phyloP scores from a whole-genome alignment of 2,888 invertebrate genomes.

The Euphydryas editha region DNA sequence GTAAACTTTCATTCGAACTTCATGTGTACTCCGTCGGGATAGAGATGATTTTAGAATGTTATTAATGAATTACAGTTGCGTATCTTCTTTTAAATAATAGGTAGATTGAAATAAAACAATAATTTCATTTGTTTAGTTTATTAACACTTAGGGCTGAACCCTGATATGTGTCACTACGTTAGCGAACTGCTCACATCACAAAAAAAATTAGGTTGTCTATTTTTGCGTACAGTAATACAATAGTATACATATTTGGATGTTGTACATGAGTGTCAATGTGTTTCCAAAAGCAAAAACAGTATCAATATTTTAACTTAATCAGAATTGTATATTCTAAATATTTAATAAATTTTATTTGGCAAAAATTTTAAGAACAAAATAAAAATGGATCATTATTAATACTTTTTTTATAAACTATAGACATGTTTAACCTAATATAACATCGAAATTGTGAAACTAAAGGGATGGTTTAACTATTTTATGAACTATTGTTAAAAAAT shows the following conservation, averaged over 20 bases:
- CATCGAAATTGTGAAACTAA: no score
- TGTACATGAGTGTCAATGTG: no score
- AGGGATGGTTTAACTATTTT: no score
- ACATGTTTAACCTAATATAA: not conserved
- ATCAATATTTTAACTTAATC: no score
- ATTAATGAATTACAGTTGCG: no score
- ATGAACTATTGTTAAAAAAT: no score
- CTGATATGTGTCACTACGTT: constrained; percentile 79
- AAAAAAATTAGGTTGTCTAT: not conserved
- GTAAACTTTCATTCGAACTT: no score
- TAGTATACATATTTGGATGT: not conserved
- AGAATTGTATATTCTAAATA: no score
- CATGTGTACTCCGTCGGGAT: no score
- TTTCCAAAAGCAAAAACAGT: no score
- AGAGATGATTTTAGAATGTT: no score
- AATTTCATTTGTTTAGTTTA: constrained; percentile 67
- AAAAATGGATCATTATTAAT: not conserved
- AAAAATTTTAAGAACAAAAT: not conserved
- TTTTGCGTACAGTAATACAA: not conserved
- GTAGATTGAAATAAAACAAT: constrained; percentile 64
- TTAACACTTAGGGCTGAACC: constrained; percentile 77
- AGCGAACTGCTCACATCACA: constrained; percentile 45
- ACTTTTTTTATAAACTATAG: not conserved
- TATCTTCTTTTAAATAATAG: not conserved
- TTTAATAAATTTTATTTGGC: no score